Evolutionary conservation across 2,113 vertebrate genomes (phyloP).

Genomic region (Puma concolor): DNA sequence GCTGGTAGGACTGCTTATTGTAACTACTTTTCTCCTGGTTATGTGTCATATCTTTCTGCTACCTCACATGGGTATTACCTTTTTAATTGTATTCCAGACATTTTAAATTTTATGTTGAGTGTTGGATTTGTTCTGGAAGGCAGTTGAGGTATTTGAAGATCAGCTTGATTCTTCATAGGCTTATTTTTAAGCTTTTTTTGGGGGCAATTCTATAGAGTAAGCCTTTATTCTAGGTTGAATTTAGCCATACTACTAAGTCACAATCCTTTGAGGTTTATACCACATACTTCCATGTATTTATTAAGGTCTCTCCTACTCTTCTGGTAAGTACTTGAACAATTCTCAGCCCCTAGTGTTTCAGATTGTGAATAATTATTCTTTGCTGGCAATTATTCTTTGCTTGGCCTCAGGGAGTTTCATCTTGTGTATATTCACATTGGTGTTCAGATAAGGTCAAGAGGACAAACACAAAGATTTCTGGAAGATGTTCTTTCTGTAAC

Average conservation of each 20-base stretch:
- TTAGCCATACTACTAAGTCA: not conserved
- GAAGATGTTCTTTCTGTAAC: not conserved
- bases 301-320: not conserved
- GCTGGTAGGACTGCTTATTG: slow-evolving; percentile 3
- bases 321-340: not conserved
- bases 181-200: not conserved
- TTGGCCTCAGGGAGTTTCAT: not conserved
- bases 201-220: not conserved
- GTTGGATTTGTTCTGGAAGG: not conserved
- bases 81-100: not conserved
- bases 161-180: not conserved
- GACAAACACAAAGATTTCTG: not conserved
- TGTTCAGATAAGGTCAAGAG: not conserved
- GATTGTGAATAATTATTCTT: not conserved
- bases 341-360: not conserved
- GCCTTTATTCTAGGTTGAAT: slow-evolving; percentile 2
- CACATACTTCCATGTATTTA: slow-evolving; percentile 4
- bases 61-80: not conserved
- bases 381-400: not conserved
- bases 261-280: not conserved
- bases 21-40: not conserved
- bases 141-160: not conserved
- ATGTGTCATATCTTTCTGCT: not conserved
- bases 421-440: not conserved
- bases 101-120: not conserved